Base-by-base conservation (phyloP, 2,888 invertebrate genomes). In the Drosophila siamana region DNA sequence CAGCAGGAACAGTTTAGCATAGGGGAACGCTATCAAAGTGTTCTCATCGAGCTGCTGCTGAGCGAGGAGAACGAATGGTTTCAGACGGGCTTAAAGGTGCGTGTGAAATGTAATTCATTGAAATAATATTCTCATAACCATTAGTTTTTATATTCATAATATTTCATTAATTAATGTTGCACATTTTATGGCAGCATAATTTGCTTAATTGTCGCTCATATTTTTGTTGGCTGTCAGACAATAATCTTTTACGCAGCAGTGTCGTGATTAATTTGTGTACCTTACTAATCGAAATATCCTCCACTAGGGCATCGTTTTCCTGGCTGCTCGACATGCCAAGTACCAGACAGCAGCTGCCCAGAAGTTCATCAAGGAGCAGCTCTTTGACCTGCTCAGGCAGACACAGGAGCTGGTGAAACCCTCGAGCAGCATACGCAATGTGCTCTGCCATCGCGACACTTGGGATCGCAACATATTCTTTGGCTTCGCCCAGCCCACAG, bases 391-490 rank as follows among this genome's bases (percentile, higher is more conserved):
- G 0, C 55, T 91, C 0, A 50, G 69, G 0, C 62, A 88, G 41
- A 78, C 87, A 4, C 75, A 86, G 22, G 52, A 78, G 0, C 67
- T 90, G 2, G 77, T 78, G 0, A 64, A 82, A 15, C 90, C 92
- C 5, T 90, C 93, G 0, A 40, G 83, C 63, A 78, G 68, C 19
- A 90, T 92, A 74, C 78, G 90, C 7, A 93, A 93, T 74, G 93
- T 93, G 0, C 71, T 94, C 0, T 93, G 93, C 19, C 92, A 92
- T 78, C 88, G 91, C 1, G 92, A 92, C 73, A 73, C 90, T 5
- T 92, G 92, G 92, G 87, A 87, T 63, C 89, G 91, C 3, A 92
- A 92, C 74, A 89, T 92, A 28, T 85, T 92, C 48, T 92, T 86
- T 62, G 70, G 85, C 7, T 90, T 83, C n/a, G 41, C 36, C 4